Conservation (phyloP, 2,797 vertebrate species). For the Fundulus diaphanus region DNA sequence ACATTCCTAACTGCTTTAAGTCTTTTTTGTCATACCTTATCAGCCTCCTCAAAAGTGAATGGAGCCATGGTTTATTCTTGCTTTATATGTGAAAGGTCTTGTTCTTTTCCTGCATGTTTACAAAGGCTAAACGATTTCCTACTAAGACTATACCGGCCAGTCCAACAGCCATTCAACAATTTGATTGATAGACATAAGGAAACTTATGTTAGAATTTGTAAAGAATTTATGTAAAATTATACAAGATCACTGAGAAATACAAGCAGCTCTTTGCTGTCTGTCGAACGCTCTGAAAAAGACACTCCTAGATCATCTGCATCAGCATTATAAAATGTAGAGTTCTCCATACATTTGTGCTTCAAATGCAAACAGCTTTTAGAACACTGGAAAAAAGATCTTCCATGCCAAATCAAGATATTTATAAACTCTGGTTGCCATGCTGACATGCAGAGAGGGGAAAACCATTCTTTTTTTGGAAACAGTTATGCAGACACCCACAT, state of each 20-base stretch:
- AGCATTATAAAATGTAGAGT: neutral
- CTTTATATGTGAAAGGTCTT: too few species aligned
- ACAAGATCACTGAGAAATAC: neutral
- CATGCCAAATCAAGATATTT: neutral
- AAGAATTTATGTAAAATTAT: neutral
- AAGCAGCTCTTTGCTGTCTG: neutral
- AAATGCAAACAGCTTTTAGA: conserved; percentile 1
- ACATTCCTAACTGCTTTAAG: too few species aligned
- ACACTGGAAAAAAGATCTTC: conserved; percentile 1
- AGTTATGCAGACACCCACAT: neutral
- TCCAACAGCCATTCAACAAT: neutral
- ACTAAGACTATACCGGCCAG: too few species aligned
- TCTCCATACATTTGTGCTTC: neutral
- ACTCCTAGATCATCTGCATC: too few species aligned
- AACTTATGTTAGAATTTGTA: neutral
- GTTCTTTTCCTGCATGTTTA: too few species aligned
- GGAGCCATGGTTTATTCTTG: too few species aligned
- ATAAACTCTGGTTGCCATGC: conserved; percentile 3
- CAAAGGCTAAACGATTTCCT: too few species aligned
- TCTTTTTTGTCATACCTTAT: too few species aligned
- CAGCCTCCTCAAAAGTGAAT: too few species aligned
- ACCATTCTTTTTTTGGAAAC: neutral
- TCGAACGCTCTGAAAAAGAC: neutral
- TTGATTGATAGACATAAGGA: neutral
- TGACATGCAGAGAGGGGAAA: neutral